Evolutionary conservation across 2,113 vertebrate genomes (phyloP).

Genomic region (Phaethornis superciliosus): DNA sequence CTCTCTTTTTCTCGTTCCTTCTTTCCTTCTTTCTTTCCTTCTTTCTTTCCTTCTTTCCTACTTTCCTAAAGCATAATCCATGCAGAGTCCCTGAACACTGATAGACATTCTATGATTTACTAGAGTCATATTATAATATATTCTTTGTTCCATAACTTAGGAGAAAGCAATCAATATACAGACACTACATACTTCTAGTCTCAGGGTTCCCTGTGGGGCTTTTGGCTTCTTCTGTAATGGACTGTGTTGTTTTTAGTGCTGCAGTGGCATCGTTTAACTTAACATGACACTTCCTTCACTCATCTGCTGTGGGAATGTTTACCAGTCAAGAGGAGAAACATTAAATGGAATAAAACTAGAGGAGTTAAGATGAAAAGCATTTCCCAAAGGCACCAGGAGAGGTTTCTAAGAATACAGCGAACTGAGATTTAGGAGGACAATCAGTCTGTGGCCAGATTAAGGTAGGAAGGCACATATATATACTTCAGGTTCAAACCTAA

Average conservation of each 20-base stretch:
- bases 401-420: not conserved
- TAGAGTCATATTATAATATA: conserved; percentile 21
- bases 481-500: not conserved
- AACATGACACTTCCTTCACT: conserved; percentile 26
- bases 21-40: too few species aligned
- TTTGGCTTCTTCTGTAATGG: conserved; percentile 41
- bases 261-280: conserved; percentile 38
- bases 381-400: not conserved
- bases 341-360: conserved; percentile 17
- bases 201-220: not conserved
- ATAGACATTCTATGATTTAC: conserved; percentile 22
- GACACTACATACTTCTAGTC: conserved; percentile 3
- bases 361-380: not conserved
- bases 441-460: not conserved
- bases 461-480: not conserved
- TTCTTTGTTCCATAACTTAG: conserved; percentile 53
- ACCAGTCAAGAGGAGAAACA: conserved; percentile 3
- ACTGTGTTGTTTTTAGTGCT: conserved; percentile 11
- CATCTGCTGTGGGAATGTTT: not conserved
- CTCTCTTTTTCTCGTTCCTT: too few species aligned
- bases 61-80: conserved; percentile 37
- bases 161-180: conserved; percentile 54
- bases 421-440: not conserved
- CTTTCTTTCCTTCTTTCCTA: too few species aligned
- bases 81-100: not conserved